Base-by-base conservation (phyloP, 2,113 vertebrate species). In the Eira barbara region DNA sequence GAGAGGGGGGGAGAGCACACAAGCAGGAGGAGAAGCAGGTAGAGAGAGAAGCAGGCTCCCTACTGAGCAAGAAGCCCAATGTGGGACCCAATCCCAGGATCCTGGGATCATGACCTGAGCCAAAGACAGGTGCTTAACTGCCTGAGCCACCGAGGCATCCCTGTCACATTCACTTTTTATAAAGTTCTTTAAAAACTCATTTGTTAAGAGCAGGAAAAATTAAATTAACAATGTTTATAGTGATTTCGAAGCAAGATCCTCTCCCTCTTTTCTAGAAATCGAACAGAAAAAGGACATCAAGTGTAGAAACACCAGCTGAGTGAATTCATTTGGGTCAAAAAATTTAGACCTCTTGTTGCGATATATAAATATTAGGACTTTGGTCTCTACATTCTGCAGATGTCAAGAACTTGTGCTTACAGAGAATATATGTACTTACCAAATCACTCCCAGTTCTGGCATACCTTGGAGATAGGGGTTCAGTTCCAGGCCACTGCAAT, bases 331-430 rank as follows among this genome's bases (percentile, higher is more conserved):
- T 13, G 34, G 87, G 34, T 84, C 23, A 82, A 71, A 20, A 88
- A 12, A 93, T 83, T 83, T 95, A 76, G 95, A 94, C 27, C 34
- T 34, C 20, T 80, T 65, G 13, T 23, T 65, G 20, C n/a, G 39
- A 87, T 49, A 7, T 83, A 96, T 93, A 36, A 61, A 23, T 94
- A 89, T 92, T 91, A 79, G 65, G 9, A 94, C 49, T 82, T 95
- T 45, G 80, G 8, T 23, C 71, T n/a, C 34, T 78, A 25, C 89
- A 31, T 61, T 92, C 59, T 89, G 6, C n/a, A 86, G n/a, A 85
- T 74, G 25, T 71, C 63, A 12, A 23, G 20, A 74, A 93, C 71
- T 78, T 91, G 36, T 78, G 76, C 34, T 93, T 89, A 81, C 45
- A 83, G 34, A 91, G 21, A 78, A 78, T 55, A 57, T 31, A 8